Evolutionary conservation across 2,797 vertebrate species (phyloP).

Genomic region (Chaunax sp.): DNA sequence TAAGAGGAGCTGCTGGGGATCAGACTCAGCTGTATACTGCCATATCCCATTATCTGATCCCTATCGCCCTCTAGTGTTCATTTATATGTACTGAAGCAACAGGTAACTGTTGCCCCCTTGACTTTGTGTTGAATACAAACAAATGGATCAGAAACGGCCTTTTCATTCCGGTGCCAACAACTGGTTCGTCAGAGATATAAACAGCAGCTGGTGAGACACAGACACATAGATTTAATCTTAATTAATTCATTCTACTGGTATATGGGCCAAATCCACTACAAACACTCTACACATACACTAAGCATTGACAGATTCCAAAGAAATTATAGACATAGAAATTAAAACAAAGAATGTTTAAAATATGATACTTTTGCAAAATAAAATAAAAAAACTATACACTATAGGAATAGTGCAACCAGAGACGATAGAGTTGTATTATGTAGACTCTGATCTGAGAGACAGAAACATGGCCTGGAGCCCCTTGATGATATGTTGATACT

Average conservation of each 20-base stretch:
- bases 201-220: not conserved
- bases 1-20: conserved; percentile 37
- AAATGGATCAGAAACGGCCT: conserved; percentile 8
- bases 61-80: conserved; percentile 52
- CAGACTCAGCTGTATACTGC: not conserved
- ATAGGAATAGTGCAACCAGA: not conserved
- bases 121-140: conserved; percentile 31
- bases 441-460: not conserved
- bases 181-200: not conserved
- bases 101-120: not conserved
- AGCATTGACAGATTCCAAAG: not conserved
- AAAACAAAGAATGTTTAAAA: not conserved
- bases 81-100: not conserved
- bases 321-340: no score
- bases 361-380: no score
- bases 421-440: no score
- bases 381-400: not conserved
- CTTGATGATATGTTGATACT: not conserved
- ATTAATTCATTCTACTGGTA: not conserved
- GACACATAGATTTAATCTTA: conserved; percentile 13
- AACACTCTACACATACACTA: no score
- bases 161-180: not conserved
- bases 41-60: not conserved
- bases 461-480: not conserved
- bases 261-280: not conserved